phyloP scores from a whole-genome alignment of 2,888 invertebrate genomes.

The Drosophila neutralis region DNA sequence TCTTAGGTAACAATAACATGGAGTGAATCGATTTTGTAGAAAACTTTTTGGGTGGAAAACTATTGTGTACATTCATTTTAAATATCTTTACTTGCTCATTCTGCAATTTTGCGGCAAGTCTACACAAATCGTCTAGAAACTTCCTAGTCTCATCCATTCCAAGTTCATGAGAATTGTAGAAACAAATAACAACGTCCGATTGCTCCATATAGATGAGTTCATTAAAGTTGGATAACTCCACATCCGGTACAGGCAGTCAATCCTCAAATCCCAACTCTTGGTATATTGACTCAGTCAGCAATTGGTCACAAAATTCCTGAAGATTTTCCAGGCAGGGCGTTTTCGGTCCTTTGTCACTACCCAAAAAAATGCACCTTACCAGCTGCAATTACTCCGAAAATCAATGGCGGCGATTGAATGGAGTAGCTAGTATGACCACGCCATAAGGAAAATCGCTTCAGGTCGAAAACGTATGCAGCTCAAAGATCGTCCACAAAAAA shows the following conservation, averaged over 20 bases:
- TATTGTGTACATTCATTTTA: conserved; percentile 46
- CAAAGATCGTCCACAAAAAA: conserved; percentile 42
- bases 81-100: conserved; percentile 47
- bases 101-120: conserved; percentile 32
- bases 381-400: conserved; percentile 29
- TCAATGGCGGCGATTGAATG: conserved; percentile 25
- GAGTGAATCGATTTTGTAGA: conserved; percentile 28
- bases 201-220: conserved; percentile 42
- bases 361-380: conserved; percentile 46
- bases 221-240: conserved; percentile 46
- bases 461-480: conserved; percentile 31
- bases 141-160: background rate
- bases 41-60: conserved; percentile 46
- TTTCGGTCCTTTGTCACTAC: conserved; percentile 11
- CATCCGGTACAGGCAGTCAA: conserved; percentile 27
- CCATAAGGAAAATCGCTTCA: background rate
- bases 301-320: conserved; percentile 38
- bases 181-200: conserved; percentile 39
- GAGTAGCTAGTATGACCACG: conserved; percentile 15
- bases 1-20: conserved; percentile 34
- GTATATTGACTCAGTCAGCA: conserved; percentile 20
- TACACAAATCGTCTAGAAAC: conserved; percentile 7
- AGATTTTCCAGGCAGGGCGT: conserved; percentile 23
- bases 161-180: conserved; percentile 34
- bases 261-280: conserved; percentile 7